A percentile compares a stretch with the other conserved stretches of the same genome.
These are phyloP conservation scores for Drosophila suzukii DNA, from an alignment of 1,140 invertebrate genomes.

Conservation along the genomic window DNA sequence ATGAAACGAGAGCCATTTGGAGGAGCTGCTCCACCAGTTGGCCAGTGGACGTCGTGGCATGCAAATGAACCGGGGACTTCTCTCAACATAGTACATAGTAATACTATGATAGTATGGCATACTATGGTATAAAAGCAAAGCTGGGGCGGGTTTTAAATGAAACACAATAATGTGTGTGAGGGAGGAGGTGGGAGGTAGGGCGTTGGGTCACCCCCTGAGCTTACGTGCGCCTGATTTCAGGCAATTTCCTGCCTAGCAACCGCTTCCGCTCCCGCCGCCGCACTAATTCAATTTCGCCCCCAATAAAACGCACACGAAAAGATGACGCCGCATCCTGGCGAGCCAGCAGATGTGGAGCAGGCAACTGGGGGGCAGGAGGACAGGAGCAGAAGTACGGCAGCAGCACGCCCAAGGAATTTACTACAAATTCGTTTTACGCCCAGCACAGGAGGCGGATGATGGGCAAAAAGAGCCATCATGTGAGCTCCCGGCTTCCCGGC, in stretches of 20 bases:
- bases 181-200: neutral
- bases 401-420: conserved; percentile 54
- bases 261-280: conserved; percentile 69
- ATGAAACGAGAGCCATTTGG: conserved; percentile 63
- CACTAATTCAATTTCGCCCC: conserved; percentile 78
- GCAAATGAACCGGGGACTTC: conserved; percentile 51
- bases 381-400: neutral
- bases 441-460: neutral
- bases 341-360: neutral
- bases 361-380: neutral
- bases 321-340: conserved; percentile 54
- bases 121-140: conserved; percentile 41
- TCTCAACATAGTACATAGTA: neutral
- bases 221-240: conserved; percentile 78
- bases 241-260: conserved; percentile 81
- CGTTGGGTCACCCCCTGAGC: conserved; percentile 19
- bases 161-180: conserved; percentile 31
- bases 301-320: conserved; percentile 73
- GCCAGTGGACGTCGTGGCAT: conserved; percentile 47
- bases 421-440: conserved; percentile 74
- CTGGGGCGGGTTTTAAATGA: conserved; percentile 67
- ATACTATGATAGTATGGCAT: too few species aligned
- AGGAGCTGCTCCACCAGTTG: conserved; percentile 17
- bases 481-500: conserved; percentile 34
- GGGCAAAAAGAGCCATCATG: conserved; percentile 22